A percentile compares a stretch with the other conserved stretches of the same genome.
Conservation (phyloP, 2,888 invertebrate genomes). For the Eretmocerus hayati region DNA sequence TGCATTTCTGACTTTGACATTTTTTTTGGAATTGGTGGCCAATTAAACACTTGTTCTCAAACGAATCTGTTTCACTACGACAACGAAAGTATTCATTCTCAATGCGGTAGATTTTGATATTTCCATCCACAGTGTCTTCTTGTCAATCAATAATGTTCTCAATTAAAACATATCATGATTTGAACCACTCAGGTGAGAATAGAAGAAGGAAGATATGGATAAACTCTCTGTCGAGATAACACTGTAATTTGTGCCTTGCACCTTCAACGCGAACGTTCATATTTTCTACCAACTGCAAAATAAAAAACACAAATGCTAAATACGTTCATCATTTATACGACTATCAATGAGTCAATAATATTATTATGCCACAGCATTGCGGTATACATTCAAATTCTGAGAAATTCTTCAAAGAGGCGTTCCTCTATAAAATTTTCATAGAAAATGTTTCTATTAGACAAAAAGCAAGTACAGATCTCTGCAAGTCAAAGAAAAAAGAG, state of each 20-base stretch:
- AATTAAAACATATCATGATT: too few species aligned
- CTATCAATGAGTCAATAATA: slow-evolving; percentile 23
- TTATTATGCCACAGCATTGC: slow-evolving; percentile 23
- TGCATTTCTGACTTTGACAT: too few species aligned
- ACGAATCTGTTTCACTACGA: too few species aligned
- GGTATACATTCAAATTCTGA: slow-evolving; percentile 27
- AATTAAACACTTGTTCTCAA: too few species aligned
- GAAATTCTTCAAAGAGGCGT: slow-evolving; percentile 17
- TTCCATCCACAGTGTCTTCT: too few species aligned
- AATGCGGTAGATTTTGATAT: too few species aligned
- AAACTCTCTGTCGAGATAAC: not conserved
- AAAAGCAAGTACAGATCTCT: slow-evolving; percentile 31
- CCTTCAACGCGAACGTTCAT: not conserved
- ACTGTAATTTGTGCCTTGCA: not conserved
- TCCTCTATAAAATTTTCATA: slow-evolving; percentile 20
- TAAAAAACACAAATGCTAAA: slow-evolving; percentile 25
- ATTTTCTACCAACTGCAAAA: not conserved
- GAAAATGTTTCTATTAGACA: slow-evolving; percentile 30
- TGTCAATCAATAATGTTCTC: too few species aligned
- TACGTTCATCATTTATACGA: slow-evolving; percentile 32
- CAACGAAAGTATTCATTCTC: too few species aligned
- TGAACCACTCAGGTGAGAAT: too few species aligned
- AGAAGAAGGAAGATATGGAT: too few species aligned
- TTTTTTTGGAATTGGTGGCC: too few species aligned
- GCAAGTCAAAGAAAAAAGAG: slow-evolving; percentile 24